Evolutionary conservation across 2,113 vertebrate genomes (phyloP).

Genomic region (Pomatostomus ruficeps): DNA sequence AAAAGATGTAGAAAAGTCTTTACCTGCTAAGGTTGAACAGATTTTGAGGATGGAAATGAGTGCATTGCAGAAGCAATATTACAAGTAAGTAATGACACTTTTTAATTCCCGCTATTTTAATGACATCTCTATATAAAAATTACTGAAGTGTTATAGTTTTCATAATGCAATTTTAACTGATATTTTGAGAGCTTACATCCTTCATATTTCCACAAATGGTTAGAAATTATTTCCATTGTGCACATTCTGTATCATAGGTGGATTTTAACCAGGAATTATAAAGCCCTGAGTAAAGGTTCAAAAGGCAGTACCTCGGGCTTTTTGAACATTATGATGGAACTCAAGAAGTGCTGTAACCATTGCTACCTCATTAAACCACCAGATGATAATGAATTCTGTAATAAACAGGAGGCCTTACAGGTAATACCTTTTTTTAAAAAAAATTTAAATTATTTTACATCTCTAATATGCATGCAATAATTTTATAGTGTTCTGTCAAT

Average conservation of each 20-base stretch:
- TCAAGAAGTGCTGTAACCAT: constrained; percentile 99
- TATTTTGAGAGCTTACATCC: neutral
- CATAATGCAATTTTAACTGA: neutral
- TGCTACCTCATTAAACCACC: constrained; percentile 99
- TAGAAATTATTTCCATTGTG: neutral
- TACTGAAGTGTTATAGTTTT: neutral
- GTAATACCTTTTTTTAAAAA: constrained; percentile 61
- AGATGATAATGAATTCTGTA: constrained; percentile 92
- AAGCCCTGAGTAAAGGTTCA: constrained; percentile 96
- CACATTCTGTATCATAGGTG: constrained; percentile 72
- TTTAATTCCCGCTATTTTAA: neutral
- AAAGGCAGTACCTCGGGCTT: constrained; percentile 99
- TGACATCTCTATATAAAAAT: neutral
- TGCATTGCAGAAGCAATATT: constrained; percentile 97
- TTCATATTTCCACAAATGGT: neutral
- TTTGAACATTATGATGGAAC: constrained; percentile 98
- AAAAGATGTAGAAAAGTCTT: constrained; percentile 98
- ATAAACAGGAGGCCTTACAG: constrained; percentile 93
- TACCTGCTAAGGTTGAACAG: constrained; percentile 97
- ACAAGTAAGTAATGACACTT: constrained; percentile 82
- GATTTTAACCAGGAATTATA: constrained; percentile 99
- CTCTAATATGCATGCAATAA: neutral
- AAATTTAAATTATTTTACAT: neutral
- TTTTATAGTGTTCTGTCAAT: neutral
- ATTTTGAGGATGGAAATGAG: constrained; percentile 98